Evolutionary conservation across 2,113 vertebrate species (phyloP).

Genomic region (Carollia perspicillata): DNA sequence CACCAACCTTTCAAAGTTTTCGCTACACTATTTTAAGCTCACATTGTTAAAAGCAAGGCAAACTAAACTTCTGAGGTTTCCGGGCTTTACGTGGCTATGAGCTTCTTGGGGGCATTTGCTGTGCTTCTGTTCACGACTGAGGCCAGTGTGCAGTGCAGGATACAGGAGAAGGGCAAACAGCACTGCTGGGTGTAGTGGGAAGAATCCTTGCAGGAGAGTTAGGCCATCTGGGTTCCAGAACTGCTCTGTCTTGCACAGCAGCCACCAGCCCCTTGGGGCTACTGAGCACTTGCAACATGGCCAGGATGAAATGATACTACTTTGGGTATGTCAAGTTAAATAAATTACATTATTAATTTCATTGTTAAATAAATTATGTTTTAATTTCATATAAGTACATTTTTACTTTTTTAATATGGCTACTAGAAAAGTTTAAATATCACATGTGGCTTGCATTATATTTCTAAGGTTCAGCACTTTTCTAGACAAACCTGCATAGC

Average conservation of each 20-base stretch:
- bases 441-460: not conserved
- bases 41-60: slow-evolving; percentile 38
- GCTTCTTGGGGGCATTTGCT: slow-evolving; percentile 30
- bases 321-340: not conserved
- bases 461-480: not conserved
- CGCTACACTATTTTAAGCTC: not conserved
- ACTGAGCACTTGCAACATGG: not conserved
- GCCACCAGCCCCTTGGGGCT: not conserved
- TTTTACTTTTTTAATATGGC: slow-evolving; percentile 22
- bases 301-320: not conserved
- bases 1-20: not conserved
- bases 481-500: not conserved
- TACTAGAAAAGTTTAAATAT: not conserved
- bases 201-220: not conserved
- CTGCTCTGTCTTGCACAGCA: not conserved
- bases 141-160: too few species aligned
- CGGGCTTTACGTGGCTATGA: slow-evolving; percentile 57
- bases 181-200: not conserved
- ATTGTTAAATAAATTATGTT: slow-evolving; percentile 3
- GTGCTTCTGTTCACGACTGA: not conserved
- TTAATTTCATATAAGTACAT: not conserved
- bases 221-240: not conserved
- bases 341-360: slow-evolving; percentile 1
- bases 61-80: slow-evolving; percentile 54
- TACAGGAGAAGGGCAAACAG: not conserved